Evolutionary conservation across 2,797 vertebrate species (phyloP).

Genomic region (Pagetopsis macropterus): DNA sequence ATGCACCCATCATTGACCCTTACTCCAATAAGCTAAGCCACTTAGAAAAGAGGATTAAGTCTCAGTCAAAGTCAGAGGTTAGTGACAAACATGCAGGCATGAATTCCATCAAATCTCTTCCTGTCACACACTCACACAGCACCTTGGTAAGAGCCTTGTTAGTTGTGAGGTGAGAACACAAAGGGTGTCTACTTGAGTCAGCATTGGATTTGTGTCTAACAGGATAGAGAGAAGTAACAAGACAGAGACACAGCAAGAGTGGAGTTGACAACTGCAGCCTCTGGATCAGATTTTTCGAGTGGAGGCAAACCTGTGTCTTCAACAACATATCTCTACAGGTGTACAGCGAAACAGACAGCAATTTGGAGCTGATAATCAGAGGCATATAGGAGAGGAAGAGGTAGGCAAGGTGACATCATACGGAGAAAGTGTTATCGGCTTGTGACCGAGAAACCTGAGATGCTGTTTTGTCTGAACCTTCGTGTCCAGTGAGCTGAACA

Average conservation of each 20-base stretch:
- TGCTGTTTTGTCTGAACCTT: constrained; percentile 9
- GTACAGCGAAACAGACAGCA: not conserved
- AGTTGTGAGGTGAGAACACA: constrained; percentile 28
- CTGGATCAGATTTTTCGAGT: constrained; percentile 17
- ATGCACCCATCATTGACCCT: not conserved
- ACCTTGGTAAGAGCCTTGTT: constrained; percentile 22
- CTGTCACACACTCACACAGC: not conserved
- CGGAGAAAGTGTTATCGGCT: constrained; percentile 2
- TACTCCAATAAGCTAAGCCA: not conserved
- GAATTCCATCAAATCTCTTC: not conserved
- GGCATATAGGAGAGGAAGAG: not conserved
- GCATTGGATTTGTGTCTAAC: constrained; percentile 50
- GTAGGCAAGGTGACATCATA: not conserved
- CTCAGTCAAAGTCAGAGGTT: not conserved
- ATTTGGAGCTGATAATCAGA: constrained; percentile 2
- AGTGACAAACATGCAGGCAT: not conserved
- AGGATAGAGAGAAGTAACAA: constrained; percentile 36
- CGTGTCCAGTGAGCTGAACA: not conserved
- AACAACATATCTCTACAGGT: constrained; percentile 12
- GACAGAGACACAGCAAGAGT: constrained; percentile 12
- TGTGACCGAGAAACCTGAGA: not conserved
- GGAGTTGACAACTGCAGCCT: constrained; percentile 38
- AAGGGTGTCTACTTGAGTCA: constrained; percentile 30
- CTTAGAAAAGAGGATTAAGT: constrained; percentile 4
- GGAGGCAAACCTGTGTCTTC: not conserved